Base-by-base conservation (phyloP, 2,113 vertebrate genomes). In the Spea multiplicata region DNA sequence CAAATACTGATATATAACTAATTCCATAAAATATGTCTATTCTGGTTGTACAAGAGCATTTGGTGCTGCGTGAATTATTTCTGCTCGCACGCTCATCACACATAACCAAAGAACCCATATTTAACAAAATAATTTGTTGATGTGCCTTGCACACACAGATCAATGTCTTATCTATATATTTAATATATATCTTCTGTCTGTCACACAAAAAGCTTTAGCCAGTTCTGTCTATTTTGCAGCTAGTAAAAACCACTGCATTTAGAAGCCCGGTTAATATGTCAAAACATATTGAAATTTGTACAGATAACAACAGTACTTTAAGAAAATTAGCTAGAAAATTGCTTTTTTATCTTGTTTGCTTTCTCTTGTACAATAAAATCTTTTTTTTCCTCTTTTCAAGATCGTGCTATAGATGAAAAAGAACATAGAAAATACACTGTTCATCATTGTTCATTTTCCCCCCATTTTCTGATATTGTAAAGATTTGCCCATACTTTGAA, bases 341-440 rank as follows among this genome's bases (percentile, higher is more conserved):
- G 75, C 46, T 77, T 77, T 77, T 71, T 77, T 77, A 77, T 77
- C 75, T 77, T 77, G 75, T 77, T 77, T 77, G 75, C 55, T 70
- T 77, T 71, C 75, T 62, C 44, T 13, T 70, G 68, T 44, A 77
- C 75, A 77, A 77, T 77, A 69, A 77, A 70, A 55, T 57, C 14
- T 44, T 62, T 44, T 70, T 72, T 72, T 72, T 68, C 0, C 47
- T 61, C 8, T 77, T 70, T 70, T 53, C 75, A 62, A 77, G 55
- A 70, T 77, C 61, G 17, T 50, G 75, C 45, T 55, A 71, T 62
- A 47, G 47, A 49, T 61, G 53, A 75, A 57, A 50, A 62, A 70
- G 45, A 70, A 70, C 57, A 16, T 70, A 50, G 55, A 59, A 44
- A 44, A 47, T 70, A 44, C 61, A 5, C 46, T 62, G 17, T 69